Evolutionary conservation across 2,888 invertebrate species (phyloP).

Genomic region (Hypena proboscidalis): DNA sequence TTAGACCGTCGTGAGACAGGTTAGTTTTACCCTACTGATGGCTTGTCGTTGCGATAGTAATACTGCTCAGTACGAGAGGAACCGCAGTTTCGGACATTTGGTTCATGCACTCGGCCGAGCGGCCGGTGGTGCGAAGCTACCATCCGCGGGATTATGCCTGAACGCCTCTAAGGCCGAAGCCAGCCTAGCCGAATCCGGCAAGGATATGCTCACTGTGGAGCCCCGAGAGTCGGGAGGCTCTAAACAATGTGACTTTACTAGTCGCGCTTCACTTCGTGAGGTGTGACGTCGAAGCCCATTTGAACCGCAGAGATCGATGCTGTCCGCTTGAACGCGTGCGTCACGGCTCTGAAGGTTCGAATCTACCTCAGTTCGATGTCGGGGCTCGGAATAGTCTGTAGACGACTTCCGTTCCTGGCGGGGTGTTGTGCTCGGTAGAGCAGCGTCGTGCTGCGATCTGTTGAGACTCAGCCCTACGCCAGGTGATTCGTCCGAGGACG

Average conservation of each 20-base stretch:
- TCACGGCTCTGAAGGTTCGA: conserved; percentile 44
- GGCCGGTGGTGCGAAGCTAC: conserved; percentile 88
- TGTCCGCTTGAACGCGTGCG: conserved; percentile 52
- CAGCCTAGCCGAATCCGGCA: conserved; percentile 83
- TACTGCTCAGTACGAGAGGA: conserved; percentile 84
- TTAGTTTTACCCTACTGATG: conserved; percentile 87
- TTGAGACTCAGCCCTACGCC: conserved; percentile 84
- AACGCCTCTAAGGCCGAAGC: conserved; percentile 72
- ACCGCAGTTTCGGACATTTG: conserved; percentile 86
- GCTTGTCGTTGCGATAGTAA: conserved; percentile 83
- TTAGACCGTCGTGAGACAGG: conserved; percentile 88
- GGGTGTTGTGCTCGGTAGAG: conserved; percentile 63
- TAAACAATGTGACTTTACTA: conserved; percentile 71
- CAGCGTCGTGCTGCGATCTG: conserved; percentile 80
- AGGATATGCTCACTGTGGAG: conserved; percentile 68
- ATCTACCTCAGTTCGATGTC: conserved; percentile 30
- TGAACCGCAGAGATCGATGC: conserved; percentile 58
- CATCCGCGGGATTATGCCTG: conserved; percentile 82
- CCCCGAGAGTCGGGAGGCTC: conserved; percentile 75
- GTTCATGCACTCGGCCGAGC: conserved; percentile 85
- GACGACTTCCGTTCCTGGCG: conserved; percentile 86
- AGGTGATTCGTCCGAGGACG: conserved; percentile 43
- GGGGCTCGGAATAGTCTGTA: conserved; percentile 85
- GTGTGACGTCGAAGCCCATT: conserved; percentile 67
- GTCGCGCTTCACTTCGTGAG: conserved; percentile 57